Base-by-base conservation (phyloP, 2,113 vertebrate species). In the Myiagra hebetior region DNA sequence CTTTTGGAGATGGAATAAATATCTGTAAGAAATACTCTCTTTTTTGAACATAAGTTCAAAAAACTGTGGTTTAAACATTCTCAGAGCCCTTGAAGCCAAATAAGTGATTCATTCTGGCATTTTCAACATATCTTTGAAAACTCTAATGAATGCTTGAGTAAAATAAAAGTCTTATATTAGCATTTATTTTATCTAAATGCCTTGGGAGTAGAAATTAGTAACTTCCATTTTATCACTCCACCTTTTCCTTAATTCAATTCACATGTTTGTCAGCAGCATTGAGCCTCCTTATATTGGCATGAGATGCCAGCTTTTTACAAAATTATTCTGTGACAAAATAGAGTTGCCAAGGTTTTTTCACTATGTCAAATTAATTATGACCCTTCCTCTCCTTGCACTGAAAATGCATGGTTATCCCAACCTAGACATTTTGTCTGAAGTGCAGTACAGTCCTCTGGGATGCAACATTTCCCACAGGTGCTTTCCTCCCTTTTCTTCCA, bases 151-250 rank as follows among this genome's bases (percentile, higher is more conserved):
- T 81, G 46, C 59, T 91, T 80, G 63, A 72, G 87, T 87, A 76
- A 93, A 94, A 84, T 78, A 50, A 33, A 55, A 68, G 26, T 46
- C 28, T 28, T 79, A 49, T 49, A 73, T 78, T 74, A 77, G 6
- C n/a, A 72, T 81, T 91, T 91, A 81, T 93, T 91, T 91, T 74
- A 70, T 60, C n/a, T 59, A 75, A 94, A 50, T 78, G 18, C n/a
- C n/a, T 62, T 73, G 41, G 46, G 73, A 91, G 56, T 47, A 28
- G 46, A 85, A 94, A 93, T 76, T 41, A 89, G 56, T 75, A 65
- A 79, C 28, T 91, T 80, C 6, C 14, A 42, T 57, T 85, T 82
- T 76, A 85, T 67, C 42, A 81, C 10, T 91, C 68, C 87, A 60
- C 26, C 5, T 92, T 78, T 62, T 56, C 24, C 24, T 86, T 73